These are phyloP conservation scores for Passer montanus DNA, from an alignment of 2,113 vertebrate genomes.

Conservation along the genomic window DNA sequence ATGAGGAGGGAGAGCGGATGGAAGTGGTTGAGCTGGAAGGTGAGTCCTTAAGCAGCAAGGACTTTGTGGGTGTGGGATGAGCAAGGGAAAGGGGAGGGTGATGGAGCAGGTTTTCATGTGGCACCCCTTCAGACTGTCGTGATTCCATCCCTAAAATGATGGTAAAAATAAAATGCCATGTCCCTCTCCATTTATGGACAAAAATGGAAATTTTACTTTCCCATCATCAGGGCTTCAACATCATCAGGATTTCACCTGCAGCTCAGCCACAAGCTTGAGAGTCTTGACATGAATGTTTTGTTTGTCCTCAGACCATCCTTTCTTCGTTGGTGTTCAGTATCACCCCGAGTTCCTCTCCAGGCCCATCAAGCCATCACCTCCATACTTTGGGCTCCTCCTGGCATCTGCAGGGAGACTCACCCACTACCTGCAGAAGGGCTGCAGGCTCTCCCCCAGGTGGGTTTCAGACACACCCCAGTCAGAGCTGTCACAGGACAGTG, in stretches of 20 bases:
- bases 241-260: neutral
- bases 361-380: constrained; percentile 94
- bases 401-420: constrained; percentile 88
- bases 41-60: constrained; percentile 13
- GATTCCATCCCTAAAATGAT: neutral
- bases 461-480: neutral
- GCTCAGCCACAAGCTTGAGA: neutral
- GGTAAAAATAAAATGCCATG: neutral
- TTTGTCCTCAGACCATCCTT: constrained; percentile 84
- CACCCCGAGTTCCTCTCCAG: constrained; percentile 96
- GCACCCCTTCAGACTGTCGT: neutral
- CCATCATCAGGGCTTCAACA: accelerated
- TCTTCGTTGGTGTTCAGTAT: constrained; percentile 95
- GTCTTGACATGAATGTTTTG: neutral
- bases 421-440: constrained; percentile 89
- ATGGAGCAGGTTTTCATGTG: neutral
- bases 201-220: neutral
- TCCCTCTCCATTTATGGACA: neutral
- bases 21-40: constrained; percentile 93
- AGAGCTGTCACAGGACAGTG: neutral
- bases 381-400: constrained; percentile 90
- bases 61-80: neutral
- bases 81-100: neutral
- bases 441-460: constrained; percentile 91
- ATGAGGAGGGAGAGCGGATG: constrained; percentile 94